Conservation (phyloP, 1,140 invertebrate genomes). For the Drosophila sp. region DNA sequence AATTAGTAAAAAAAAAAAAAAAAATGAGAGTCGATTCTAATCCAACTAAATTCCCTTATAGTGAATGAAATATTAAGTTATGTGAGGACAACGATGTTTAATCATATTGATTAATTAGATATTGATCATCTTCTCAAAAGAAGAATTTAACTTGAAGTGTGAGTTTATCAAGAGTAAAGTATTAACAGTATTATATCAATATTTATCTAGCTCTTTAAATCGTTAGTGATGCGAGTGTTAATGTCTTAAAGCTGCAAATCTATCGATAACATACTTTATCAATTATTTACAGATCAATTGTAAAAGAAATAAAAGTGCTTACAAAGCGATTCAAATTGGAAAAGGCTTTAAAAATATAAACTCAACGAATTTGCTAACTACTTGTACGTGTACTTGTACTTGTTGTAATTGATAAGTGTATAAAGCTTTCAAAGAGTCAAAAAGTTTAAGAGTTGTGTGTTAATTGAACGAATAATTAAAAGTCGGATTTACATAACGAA, state of each 20-base stretch:
- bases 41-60: too few relatives aligned
- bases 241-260: not conserved
- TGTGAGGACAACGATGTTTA: not conserved
- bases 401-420: not conserved
- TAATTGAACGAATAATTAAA: constrained; percentile 9
- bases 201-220: too few relatives aligned
- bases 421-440: constrained; percentile 17
- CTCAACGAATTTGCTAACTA: not conserved
- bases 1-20: too few relatives aligned
- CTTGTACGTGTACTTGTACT: not conserved
- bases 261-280: not conserved
- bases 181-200: too few relatives aligned
- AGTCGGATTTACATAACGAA: constrained; percentile 27
- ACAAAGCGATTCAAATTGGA: constrained; percentile 6
- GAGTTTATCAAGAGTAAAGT: too few relatives aligned
- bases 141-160: too few relatives aligned
- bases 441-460: constrained; percentile 9
- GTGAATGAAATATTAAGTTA: too few relatives aligned
- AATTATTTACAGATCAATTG: not conserved
- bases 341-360: not conserved
- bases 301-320: constrained; percentile 1
- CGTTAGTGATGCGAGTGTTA: too few relatives aligned
- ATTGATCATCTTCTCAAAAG: too few relatives aligned
- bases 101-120: not conserved
- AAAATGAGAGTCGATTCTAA: too few relatives aligned